phyloP scores from a whole-genome alignment of 1,140 invertebrate genomes.

The Pollicipes pollicipes region DNA sequence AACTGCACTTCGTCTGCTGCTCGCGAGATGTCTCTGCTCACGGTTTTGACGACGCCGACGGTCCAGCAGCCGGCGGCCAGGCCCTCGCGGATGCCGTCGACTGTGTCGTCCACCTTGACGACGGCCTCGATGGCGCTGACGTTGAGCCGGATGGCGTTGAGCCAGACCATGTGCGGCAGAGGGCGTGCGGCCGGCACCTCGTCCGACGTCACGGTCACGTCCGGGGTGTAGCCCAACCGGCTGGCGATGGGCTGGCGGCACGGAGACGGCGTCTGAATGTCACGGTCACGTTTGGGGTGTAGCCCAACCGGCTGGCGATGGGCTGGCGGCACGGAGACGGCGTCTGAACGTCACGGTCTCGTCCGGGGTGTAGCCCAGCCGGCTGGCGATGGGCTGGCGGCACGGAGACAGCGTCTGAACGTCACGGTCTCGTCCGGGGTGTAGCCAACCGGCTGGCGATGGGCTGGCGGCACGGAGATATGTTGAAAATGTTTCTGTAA shows the following conservation, averaged over 20 bases:
- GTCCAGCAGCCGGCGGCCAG: constrained; percentile 30
- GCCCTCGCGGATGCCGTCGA: constrained; percentile 28
- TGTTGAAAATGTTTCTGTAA: no score
- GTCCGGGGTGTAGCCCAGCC: constrained; percentile 26
- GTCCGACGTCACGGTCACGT: constrained; percentile 27
- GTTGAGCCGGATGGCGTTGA: constrained; percentile 27
- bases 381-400: constrained; percentile 28
- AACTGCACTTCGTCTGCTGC: no score
- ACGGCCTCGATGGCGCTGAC: constrained; percentile 27
- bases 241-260: constrained; percentile 10
- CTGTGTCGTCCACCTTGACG: constrained; percentile 29
- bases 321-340: no score
- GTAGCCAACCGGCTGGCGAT: constrained; percentile 20
- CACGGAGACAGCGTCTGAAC: constrained; percentile 28
- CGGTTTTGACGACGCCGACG: constrained; percentile 26
- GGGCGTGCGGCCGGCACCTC: constrained; percentile 28
- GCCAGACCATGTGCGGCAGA: constrained; percentile 29
- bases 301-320: no score
- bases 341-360: no score
- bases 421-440: constrained; percentile 27
- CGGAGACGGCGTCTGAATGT: no score
- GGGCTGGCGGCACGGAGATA: constrained; percentile 4
- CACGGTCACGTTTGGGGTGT: no score
- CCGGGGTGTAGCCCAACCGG: constrained; percentile 26
- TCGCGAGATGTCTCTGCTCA: no score